Evolutionary conservation across 2,797 vertebrate species (phyloP), one percentile per base, ranked within the genome.

Genomic region (Loris lydekkerianus): DNA sequence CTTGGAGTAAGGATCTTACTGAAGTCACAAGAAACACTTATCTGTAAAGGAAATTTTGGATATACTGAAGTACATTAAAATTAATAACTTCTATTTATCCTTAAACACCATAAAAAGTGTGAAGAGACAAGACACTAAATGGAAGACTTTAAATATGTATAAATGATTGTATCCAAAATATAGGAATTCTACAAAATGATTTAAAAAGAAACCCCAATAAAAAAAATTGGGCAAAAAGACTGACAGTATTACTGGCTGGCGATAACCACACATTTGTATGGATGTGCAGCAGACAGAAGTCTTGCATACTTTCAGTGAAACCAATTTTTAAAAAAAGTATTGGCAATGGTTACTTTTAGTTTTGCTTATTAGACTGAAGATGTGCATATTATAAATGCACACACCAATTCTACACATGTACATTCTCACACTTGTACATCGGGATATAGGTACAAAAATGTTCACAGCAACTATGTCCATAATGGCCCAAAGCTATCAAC

Each of bases 141-240:
- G 14, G 3, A 56, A 86, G 65, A 61, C 49, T 94, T 93, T 85
- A 40, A 86, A 53, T 6, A 60, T 9, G 43, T 34, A 63, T 56
- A 93, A 56, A 20, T 91, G 20, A 58, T 58, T 60, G 43, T 49
- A 65, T 15, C 10, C 73, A 97, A 83, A 91, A 89, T 72, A 65
- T 23, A 93, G 31, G 86, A 92, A 92, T 61, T 78, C 23, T 25
- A 78, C n/a, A 73, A 73, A 87, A 76, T 70, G 2, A 69, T 81
- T 96, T 75, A 5, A 31, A 80, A 85, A 72, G 27, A 72, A 93
- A 93, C 4, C 29, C 65, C 29, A 84, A 58, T 61, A 78, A 84
- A 91, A 91, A 49, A 73, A 73, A 25, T 0, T 60, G 10, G 23
- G 46, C 56, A 73, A 73, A 93, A 90, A 23, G 60, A 37, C 1